Conservation (phyloP, 2,113 vertebrate species). For the Sapajus apella region DNA sequence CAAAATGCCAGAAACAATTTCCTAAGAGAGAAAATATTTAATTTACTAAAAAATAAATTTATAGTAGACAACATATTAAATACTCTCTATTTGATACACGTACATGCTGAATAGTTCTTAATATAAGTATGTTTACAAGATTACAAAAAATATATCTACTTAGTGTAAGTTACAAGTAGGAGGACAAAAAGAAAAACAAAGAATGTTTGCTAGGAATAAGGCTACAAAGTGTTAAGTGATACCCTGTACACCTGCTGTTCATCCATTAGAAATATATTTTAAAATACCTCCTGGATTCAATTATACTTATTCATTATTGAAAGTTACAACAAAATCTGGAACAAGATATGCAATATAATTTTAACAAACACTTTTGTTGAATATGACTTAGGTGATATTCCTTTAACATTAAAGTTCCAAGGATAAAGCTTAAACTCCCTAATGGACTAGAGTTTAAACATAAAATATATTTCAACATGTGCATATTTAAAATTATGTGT, state of each 20-base stretch:
- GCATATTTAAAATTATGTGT: slow-evolving; percentile 27
- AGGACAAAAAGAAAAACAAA: neutral
- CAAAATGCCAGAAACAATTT: slow-evolving; percentile 93
- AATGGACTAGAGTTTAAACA: neutral
- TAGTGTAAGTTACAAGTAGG: neutral
- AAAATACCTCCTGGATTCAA: neutral
- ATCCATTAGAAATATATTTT: neutral
- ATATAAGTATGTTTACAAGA: neutral
- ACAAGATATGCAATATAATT: neutral
- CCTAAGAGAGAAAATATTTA: slow-evolving; percentile 85
- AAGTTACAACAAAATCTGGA: slow-evolving; percentile 19
- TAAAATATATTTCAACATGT: neutral
- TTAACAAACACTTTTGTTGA: neutral
- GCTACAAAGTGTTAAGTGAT: neutral
- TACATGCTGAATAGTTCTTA: neutral
- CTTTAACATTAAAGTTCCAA: slow-evolving; percentile 14
- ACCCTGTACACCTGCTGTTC: neutral
- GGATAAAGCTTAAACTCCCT: neutral
- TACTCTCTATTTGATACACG: neutral
- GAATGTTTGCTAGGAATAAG: neutral
- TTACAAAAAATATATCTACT: neutral
- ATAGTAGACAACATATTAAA: slow-evolving; percentile 30
- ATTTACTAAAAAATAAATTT: slow-evolving; percentile 55
- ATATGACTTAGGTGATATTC: neutral
- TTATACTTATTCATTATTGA: neutral